Base-by-base conservation (phyloP, 2,888 invertebrate species). In the Beris morrisii region DNA sequence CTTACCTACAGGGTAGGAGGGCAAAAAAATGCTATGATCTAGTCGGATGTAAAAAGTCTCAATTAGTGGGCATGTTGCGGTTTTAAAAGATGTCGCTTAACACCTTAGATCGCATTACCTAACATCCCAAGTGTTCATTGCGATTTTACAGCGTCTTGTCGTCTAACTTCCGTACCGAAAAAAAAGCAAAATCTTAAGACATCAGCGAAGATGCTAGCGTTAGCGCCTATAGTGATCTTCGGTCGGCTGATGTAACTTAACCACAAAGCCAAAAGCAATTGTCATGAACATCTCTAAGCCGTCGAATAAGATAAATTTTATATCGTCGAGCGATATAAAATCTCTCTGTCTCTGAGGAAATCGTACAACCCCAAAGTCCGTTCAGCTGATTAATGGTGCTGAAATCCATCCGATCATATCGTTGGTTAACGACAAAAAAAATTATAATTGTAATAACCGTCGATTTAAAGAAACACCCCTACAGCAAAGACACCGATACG, bases 101-200 rank as follows among this genome's bases (percentile, higher is more conserved):
- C 15, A 28, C 52, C 22, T 52, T 15, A 38, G 22, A 22, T 28
- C 22, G 52, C 52, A 22, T 52, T 28, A 12, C 12, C 9, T 30
- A n/a, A 13, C 13, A 4, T 9, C 56, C 22, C 58, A 58, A 58
- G 44, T 28, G 58, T 28, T 46, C 44, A 38, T 28, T 46, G 58
- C 45, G 38, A 22, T 5, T 44, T 22, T n/a, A 43, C 43, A 6
- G 15, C 46, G 45, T 30, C 44, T 58, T 31, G 45, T 46, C 28
- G 45, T 46, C 45, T 22, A 45, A 58, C 58, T 58, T 58, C 58
- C 58, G 58, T 45, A 58, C 58, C 28, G 30, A 58, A 58, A 58
- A 58, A 58, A n/a, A 5, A 44, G 13, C 43, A 30, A 22, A 56
- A 56, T 22, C 9, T 38, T 5, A 38, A 38, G 38, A 5, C 38